Base-by-base conservation (phyloP, 2,113 vertebrate genomes). In the Uropsilus gracilis region DNA sequence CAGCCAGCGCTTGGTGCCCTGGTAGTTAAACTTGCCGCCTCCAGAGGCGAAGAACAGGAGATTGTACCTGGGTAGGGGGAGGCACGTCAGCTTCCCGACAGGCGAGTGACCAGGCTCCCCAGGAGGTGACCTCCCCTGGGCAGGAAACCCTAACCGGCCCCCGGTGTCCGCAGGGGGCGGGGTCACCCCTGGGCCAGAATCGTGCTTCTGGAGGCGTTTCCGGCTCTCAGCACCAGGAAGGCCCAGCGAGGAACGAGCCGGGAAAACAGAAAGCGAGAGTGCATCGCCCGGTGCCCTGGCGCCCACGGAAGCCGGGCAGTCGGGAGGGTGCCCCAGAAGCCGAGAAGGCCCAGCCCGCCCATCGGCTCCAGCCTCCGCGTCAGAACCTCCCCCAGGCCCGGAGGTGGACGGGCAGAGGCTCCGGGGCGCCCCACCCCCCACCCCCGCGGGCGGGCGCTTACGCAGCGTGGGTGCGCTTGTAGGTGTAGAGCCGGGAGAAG, bases 11-110 rank as follows among this genome's bases (percentile, higher is more conserved):
- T 99, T 99, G 73, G 99, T 99, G 44, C 99, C 99, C 98, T 99
- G 99, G 92, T 99, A 99, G 98, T 99, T 99, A 95, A 99, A 99
- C 95, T 99, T 99, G 46, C 99, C 99, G 34, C 99, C 99, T 86
- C 99, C 99, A 0, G 99, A 99, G 0, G 99, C 98, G 86, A 99
- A 99, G 98, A 99, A 99, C 83, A 99, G 98, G 94, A 99, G 98
- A 93, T 99, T 99, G 97, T 99, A 99, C 97, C 99, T 99, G 97
- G 7, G 0, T 61, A 5, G 9, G 2, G 8, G 5, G 0, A 1
- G 13, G 32, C 28, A 32, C 0, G 2, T 75, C 11, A 34, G 75
- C 50, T 4, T 1, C 22, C 9, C 2, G 66, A 32, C 46, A 20
- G 44, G 39, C 0, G 4, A 17, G 46, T 4, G 8, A 12, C 59